Percentiles rank a stretch among this genome's conserved stretches.
Evolutionary conservation across 2,888 invertebrate genomes (phyloP).

Genomic region (Eupithecia tripunctaria): DNA sequence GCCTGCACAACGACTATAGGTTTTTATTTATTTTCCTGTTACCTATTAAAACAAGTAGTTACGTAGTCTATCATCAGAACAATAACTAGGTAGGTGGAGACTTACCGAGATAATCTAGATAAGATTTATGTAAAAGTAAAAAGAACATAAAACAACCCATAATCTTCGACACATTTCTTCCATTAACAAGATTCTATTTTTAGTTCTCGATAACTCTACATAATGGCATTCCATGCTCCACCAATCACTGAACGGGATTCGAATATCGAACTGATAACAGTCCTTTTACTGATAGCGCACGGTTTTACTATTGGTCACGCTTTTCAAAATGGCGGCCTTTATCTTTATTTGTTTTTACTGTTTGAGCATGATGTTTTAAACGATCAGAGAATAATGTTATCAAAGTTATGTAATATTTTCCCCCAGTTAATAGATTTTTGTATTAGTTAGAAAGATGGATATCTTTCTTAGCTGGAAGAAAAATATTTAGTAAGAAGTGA

Average conservation of each 20-base stretch:
- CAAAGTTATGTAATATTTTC: constrained; percentile 51
- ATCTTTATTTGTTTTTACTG: constrained; percentile 69
- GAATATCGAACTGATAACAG: constrained; percentile 79
- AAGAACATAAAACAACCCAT: constrained; percentile 49
- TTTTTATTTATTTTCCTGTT: not conserved
- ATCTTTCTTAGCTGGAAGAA: not conserved
- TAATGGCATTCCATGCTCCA: constrained; percentile 53
- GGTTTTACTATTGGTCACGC: constrained; percentile 73
- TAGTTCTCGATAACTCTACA: constrained; percentile 65
- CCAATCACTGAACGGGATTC: constrained; percentile 72
- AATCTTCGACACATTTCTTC: constrained; percentile 62
- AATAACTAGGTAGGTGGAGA: constrained; percentile 6
- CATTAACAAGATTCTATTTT: constrained; percentile 68
- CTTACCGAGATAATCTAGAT: constrained; percentile 13
- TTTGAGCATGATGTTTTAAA: constrained; percentile 65
- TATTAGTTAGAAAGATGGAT: not conserved
- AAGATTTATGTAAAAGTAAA: constrained; percentile 34
- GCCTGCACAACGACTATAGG: not conserved
- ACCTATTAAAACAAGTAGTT: constrained; percentile 1
- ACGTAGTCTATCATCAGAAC: not conserved
- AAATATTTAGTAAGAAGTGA: not conserved
- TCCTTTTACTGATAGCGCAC: constrained; percentile 67
- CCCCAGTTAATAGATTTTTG: not conserved
- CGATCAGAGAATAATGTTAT: constrained; percentile 64
- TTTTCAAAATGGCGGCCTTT: constrained; percentile 76